These are phyloP conservation scores for Meloidogyne hapla DNA, from an alignment of 1,140 invertebrate species.

Conservation along the genomic window DNA sequence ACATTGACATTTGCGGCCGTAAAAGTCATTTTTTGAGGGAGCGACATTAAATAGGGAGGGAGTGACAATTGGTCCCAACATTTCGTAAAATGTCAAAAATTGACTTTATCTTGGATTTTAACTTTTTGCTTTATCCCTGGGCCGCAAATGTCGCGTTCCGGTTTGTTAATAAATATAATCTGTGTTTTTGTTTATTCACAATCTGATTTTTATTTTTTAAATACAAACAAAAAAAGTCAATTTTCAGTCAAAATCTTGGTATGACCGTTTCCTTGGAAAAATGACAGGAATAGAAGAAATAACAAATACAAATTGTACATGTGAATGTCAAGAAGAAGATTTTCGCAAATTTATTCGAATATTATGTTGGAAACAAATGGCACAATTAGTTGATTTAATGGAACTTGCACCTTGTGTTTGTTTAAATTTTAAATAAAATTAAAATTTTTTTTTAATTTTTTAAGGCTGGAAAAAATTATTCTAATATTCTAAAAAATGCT, in stretches of 20 bases:
- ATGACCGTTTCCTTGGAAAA: conserved; percentile 7
- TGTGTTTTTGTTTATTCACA: no score
- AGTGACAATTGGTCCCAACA: no score
- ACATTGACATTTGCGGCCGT: no score
- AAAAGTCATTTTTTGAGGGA: no score
- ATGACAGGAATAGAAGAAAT: conserved; percentile 21
- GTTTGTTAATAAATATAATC: no score
- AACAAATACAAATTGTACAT: conserved; percentile 25
- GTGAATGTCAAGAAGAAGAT: conserved; percentile 33
- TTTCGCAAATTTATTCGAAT: conserved; percentile 17
- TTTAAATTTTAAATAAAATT: conserved; percentile 17
- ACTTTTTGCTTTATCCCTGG: no score
- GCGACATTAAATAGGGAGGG: no score
- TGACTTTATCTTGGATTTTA: no score
- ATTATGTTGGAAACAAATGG: conserved; percentile 16
- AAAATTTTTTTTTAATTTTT: neutral
- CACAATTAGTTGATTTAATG: conserved; percentile 18
- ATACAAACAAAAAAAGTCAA: no score
- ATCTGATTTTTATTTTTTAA: no score
- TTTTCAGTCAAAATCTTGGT: conserved; percentile 5
- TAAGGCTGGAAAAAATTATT: conserved; percentile 24
- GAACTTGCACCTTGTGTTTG: conserved; percentile 28
- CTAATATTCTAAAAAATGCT: conserved; percentile 17
- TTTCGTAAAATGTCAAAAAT: no score
- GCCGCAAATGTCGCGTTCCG: no score